Conservation (phyloP, 2,888 invertebrate species). For the Antheraea yamamai region DNA sequence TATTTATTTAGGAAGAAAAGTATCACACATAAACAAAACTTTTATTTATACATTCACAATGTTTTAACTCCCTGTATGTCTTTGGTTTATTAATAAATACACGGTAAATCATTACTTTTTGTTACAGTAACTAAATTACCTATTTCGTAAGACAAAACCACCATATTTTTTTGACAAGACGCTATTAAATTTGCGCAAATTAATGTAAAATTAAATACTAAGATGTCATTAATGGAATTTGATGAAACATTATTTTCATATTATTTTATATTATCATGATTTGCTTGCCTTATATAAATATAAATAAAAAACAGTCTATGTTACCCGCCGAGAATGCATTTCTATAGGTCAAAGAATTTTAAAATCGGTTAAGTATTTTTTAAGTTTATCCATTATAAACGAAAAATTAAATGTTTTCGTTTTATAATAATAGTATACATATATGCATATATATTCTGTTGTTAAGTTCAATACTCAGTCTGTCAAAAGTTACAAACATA, state of each 20-base stretch:
- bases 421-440: no score
- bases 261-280: no score
- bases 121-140: background rate
- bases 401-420: no score
- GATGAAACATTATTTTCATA: background rate
- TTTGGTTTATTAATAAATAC: constrained; percentile 2
- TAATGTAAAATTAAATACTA: background rate
- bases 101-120: background rate
- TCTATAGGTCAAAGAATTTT: no score
- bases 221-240: background rate
- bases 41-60: background rate
- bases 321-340: no score
- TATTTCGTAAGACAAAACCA: background rate
- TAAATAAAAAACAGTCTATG: no score
- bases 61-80: background rate
- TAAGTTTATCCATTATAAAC: no score
- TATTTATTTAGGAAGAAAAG: background rate
- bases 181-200: background rate
- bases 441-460: no score
- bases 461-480: no score
- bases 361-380: no score
- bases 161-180: background rate
- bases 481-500: no score
- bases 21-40: background rate
- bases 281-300: no score